phyloP scores from a whole-genome alignment of 2,113 vertebrate species.

The Vulpes vulpes region DNA sequence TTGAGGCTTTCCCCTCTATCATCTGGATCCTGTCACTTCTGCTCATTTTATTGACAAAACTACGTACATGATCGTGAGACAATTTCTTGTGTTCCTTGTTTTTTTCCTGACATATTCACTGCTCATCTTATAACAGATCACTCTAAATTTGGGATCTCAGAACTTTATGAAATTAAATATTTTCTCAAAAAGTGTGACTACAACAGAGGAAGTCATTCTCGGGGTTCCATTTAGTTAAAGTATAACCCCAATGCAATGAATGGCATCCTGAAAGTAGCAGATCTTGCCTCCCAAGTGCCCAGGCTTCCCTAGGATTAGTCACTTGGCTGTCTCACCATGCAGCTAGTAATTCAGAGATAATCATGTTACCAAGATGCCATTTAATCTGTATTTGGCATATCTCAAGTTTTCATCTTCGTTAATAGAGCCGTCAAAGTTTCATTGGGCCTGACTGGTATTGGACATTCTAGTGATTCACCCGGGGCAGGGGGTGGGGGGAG shows the following conservation, averaged over 20 bases:
- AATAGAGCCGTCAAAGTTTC: constrained; percentile 76
- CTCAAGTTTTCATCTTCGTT: constrained; percentile 77
- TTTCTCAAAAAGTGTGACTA: neutral
- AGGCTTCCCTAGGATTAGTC: constrained; percentile 49
- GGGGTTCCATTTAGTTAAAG: neutral
- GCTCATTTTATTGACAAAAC: neutral
- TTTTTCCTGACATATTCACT: neutral
- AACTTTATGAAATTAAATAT: neutral
- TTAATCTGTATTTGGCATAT: constrained; percentile 81
- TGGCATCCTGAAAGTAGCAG: rapidly evolving
- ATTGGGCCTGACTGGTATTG: constrained; percentile 34
- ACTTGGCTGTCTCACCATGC: constrained; percentile 9
- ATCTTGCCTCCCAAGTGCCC: neutral
- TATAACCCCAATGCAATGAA: neutral
- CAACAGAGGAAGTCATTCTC: neutral
- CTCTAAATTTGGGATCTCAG: neutral
- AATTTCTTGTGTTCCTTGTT: neutral
- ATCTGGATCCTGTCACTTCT: neutral
- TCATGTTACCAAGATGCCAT: constrained; percentile 75
- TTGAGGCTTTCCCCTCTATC: neutral
- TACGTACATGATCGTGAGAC: rapidly evolving
- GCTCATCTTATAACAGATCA: neutral
- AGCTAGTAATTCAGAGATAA: constrained; percentile 76
- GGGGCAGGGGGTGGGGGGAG: neutral
- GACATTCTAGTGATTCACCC: neutral